Conservation (phyloP, 2,113 vertebrate species). For the Xyliphius kryptos region DNA sequence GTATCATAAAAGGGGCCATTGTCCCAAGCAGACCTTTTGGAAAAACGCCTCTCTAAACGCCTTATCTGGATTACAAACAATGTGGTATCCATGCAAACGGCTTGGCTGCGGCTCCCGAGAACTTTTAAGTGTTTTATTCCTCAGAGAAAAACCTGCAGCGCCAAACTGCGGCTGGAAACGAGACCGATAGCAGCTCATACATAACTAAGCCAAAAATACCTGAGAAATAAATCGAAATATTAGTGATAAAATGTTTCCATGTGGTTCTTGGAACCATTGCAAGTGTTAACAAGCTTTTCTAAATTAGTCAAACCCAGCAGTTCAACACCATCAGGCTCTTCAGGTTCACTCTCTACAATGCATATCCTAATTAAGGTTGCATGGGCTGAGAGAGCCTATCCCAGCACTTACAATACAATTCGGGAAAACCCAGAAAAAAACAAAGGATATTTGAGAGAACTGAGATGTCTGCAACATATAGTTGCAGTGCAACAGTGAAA, state of each 20-base stretch:
- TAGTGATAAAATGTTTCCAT: neutral
- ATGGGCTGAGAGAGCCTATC: too few species aligned
- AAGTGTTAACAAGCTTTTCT: neutral
- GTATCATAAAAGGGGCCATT: constrained; percentile 46
- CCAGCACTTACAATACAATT: too few species aligned
- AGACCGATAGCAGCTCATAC: neutral
- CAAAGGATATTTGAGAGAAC: too few species aligned
- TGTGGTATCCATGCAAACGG: constrained; percentile 12
- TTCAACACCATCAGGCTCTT: too few species aligned
- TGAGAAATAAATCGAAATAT: neutral
- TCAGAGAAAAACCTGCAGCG: neutral
- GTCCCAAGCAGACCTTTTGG: constrained; percentile 19
- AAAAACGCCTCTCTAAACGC: neutral
- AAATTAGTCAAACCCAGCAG: neutral
- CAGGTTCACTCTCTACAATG: too few species aligned
- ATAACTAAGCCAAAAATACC: neutral
- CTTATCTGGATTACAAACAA: constrained; percentile 26
- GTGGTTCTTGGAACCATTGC: too few species aligned
- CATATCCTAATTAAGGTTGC: too few species aligned
- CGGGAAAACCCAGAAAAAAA: too few species aligned
- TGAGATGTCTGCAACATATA: too few species aligned
- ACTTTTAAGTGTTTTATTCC: neutral
- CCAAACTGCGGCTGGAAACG: neutral
- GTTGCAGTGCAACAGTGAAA: too few species aligned
- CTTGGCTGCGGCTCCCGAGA: neutral